phyloP scores from a whole-genome alignment of 2,888 invertebrate species.

The Seira musarum region DNA sequence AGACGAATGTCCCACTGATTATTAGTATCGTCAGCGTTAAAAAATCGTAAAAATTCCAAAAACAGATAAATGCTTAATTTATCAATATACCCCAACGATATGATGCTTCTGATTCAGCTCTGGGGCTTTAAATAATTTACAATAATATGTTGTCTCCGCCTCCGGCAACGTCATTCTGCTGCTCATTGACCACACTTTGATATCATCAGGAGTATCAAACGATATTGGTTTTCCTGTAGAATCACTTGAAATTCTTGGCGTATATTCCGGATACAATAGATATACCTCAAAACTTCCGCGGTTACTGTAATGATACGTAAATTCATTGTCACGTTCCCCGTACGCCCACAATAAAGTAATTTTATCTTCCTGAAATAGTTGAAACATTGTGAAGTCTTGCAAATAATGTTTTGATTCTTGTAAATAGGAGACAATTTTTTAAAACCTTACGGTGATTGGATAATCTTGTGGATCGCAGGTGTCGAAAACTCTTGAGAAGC shows the following conservation, averaged over 20 bases:
- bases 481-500: conserved; percentile 37
- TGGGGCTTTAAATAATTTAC: conserved; percentile 35
- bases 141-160: conserved; percentile 41
- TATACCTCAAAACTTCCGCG: conserved; percentile 24
- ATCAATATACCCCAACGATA: conserved; percentile 37
- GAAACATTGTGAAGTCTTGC: not conserved
- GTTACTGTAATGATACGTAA: conserved; percentile 20
- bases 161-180: not conserved
- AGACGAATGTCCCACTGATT: not conserved
- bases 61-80: not conserved
- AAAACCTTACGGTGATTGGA: conserved; percentile 32
- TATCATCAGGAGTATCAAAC: not conserved
- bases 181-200: conserved; percentile 31
- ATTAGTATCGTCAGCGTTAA: no score
- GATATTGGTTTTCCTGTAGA: not conserved
- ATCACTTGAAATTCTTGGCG: conserved; percentile 7
- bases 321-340: conserved; percentile 20
- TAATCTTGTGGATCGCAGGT: conserved; percentile 51
- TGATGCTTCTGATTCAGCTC: conserved; percentile 24
- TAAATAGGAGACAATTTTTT: no score
- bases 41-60: no score
- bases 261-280: conserved; percentile 26
- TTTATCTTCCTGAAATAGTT: conserved; percentile 28
- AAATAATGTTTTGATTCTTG: no score
- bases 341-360: conserved; percentile 42